Conservation (phyloP, 2,888 invertebrate genomes). For the Digitonthophagus gazella region DNA sequence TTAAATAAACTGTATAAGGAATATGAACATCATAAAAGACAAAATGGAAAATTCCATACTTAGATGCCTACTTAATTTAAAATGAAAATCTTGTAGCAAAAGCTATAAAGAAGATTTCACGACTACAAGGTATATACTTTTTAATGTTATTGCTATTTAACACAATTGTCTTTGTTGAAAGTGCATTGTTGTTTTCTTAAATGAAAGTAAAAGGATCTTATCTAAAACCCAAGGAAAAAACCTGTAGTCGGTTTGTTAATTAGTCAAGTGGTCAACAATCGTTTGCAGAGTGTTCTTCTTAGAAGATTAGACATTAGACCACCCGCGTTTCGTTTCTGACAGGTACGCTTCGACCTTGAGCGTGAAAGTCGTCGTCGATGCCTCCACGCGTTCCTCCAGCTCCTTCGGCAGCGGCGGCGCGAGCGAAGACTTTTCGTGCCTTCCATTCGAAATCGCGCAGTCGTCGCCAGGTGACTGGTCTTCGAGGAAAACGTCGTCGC, state of each 20-base stretch:
- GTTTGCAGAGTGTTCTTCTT: background rate
- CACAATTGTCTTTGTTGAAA: background rate
- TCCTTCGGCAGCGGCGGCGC: conserved; percentile 3
- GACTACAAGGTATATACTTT: too few relatives aligned
- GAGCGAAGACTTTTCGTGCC: background rate
- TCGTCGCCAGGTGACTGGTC: conserved; percentile 20
- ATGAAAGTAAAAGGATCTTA: background rate
- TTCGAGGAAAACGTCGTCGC: conserved; percentile 1
- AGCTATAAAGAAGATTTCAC: too few relatives aligned
- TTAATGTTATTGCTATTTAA: too few relatives aligned
- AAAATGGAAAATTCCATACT: too few relatives aligned
- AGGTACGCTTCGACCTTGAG: background rate
- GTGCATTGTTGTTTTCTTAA: background rate
- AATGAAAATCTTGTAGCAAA: too few relatives aligned
- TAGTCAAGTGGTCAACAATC: background rate
- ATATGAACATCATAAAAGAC: too few relatives aligned
- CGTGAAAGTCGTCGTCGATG: background rate
- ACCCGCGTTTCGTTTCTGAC: background rate
- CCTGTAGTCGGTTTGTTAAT: background rate
- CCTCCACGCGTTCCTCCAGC: background rate
- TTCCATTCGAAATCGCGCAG: conserved; percentile 18
- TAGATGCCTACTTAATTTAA: too few relatives aligned
- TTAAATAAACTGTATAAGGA: too few relatives aligned
- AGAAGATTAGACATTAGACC: background rate
- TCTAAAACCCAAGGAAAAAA: background rate